phyloP scores from a whole-genome alignment of 2,888 invertebrate species.

The Aphidoletes aphidimyza region DNA sequence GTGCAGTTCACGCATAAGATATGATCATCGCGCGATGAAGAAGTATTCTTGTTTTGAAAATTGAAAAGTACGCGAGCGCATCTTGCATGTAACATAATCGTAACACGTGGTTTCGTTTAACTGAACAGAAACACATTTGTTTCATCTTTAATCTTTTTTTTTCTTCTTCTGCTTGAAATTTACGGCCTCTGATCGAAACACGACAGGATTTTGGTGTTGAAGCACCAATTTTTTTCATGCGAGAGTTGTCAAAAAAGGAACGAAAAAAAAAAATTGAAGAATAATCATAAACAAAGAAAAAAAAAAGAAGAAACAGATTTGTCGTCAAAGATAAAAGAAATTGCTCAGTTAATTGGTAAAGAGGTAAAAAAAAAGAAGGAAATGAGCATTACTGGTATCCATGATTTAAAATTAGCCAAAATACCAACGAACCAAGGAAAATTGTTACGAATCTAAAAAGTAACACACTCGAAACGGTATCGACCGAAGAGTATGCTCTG shows the following conservation, averaged over 20 bases:
- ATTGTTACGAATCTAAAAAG: too few relatives aligned
- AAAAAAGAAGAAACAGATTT: slow-evolving; percentile 4
- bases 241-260: neutral
- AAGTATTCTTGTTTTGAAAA: neutral
- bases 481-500: neutral
- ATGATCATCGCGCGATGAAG: slow-evolving; percentile 5
- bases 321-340: slow-evolving; percentile 51
- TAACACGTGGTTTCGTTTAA: slow-evolving; percentile 54
- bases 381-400: neutral
- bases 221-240: neutral
- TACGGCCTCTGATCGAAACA: neutral
- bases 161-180: neutral
- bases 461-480: too few relatives aligned
- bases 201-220: slow-evolving; percentile 28
- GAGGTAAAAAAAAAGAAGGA: slow-evolving; percentile 47
- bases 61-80: slow-evolving; percentile 10
- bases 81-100: slow-evolving; percentile 17
- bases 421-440: neutral
- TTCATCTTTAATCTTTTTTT: slow-evolving; percentile 25
- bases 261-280: neutral
- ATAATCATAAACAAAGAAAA: neutral
- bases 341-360: slow-evolving; percentile 51
- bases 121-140: slow-evolving; percentile 25
- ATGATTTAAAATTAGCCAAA: slow-evolving; percentile 36
- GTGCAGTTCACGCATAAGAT: neutral